A percentile compares a stretch with the other conserved stretches of the same genome.
These are phyloP conservation scores for Sus scrofa DNA, from an alignment of 2,113 vertebrate species.

Conservation along the genomic window T2T-Sscrofa CM000822.6:67401001-67401500, in stretches of 20 bases:
- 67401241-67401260: not conserved
- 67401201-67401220: not conserved
- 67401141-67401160: not conserved
- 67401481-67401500: not conserved
- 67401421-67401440: slow-evolving; percentile 62
- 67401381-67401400: slow-evolving; percentile 51
- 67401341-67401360: slow-evolving; percentile 66
- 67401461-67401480: slow-evolving; percentile 17
- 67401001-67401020: no score
- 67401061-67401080: not conserved
- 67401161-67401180: not conserved
- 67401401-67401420: slow-evolving; percentile 64
- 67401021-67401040: not conserved
- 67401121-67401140: not conserved
- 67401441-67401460: slow-evolving; percentile 76
- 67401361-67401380: slow-evolving; percentile 23
- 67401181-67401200: not conserved
- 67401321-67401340: not conserved
- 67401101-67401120: not conserved
- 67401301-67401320: not conserved
- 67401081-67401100: not conserved
- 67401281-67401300: not conserved
- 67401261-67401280: not conserved
- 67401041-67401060: not conserved
- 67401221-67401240: not conserved